Evolutionary conservation across 2,797 vertebrate genomes (phyloP), one percentile per base, ranked within the genome.

Genomic region (Tinamus major): DNA sequence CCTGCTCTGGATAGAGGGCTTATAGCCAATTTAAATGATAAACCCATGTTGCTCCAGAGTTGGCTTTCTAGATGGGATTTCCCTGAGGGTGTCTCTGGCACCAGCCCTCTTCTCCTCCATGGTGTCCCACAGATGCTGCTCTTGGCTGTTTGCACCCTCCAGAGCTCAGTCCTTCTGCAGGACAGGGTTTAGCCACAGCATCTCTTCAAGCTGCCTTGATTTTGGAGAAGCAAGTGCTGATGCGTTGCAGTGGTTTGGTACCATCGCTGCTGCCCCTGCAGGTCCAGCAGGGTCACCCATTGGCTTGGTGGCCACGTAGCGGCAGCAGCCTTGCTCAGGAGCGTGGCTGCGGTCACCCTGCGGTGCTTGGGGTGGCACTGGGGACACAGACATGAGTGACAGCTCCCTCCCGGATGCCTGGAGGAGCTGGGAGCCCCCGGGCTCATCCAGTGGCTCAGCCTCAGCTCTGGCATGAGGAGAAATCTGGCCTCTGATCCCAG

Each of bases 41-140:
- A 69, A 76, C 10, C 2, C 5, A 5, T 2, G 0, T 70, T 90
- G 42, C n/a, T 84, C 27, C 64, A 65, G 13, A 0, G 0, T 2
- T 51, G 65, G 10, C 37, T 68, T 68, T 37, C 77, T 71, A 13
- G 51, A 41, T 0, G 0, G 6, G 0, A 0, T 51, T 78, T n/a
- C 16, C n/a, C 2, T 0, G 21, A 49, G 21, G 39, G 7, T 6
- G 92, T 68, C 13, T 21, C 10, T 4, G 8, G 20, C 21, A 33
- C 37, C 26, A 39, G 49, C 31, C 48, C 31, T 41, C 65, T 27
- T 2, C 53, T 39, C 37, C 11, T 24, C 48, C 21, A 53, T 20
- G 13, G 8, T 49, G 56, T 8, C 24, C 6, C 0, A 0, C 21
- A 18, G 53, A 46, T 7, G 58, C 23, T 65, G 33, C 6, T 48